A percentile compares a stretch with the other conserved stretches of the same genome.
phyloP scores from a whole-genome alignment of 2,797 vertebrate genomes.

The Scolopax rusticola region DNA sequence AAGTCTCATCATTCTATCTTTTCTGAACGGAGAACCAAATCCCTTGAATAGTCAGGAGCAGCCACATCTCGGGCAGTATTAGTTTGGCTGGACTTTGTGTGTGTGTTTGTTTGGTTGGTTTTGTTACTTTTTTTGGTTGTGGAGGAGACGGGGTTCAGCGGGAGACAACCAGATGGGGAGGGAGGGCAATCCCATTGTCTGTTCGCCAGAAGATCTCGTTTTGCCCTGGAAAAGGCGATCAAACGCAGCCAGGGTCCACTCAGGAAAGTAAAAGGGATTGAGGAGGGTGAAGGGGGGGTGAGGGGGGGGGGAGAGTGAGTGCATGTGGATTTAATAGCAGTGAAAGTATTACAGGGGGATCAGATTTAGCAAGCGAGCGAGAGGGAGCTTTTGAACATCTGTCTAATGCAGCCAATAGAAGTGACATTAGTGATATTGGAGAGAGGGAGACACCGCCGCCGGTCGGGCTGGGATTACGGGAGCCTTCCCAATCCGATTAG shows the following conservation, averaged over 20 bases:
- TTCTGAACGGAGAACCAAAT: not conserved
- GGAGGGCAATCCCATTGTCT: slow-evolving; percentile 7
- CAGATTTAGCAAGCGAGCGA: slow-evolving; percentile 69
- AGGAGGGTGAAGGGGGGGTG: not conserved
- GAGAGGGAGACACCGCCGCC: slow-evolving; percentile 45
- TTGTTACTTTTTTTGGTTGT: not conserved
- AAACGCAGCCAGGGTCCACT: slow-evolving; percentile 26
- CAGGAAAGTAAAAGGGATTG: slow-evolving; percentile 67
- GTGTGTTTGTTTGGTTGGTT: not conserved
- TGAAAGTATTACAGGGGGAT: slow-evolving; percentile 80
- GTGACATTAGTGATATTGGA: slow-evolving; percentile 87
- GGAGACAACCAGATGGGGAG: slow-evolving; percentile 6
- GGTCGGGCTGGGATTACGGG: slow-evolving; percentile 79
- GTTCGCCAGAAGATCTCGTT: slow-evolving; percentile 37
- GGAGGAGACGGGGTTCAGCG: not conserved
- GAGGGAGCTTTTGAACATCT: slow-evolving; percentile 80
- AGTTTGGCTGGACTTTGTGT: not conserved
- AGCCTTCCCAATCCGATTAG: slow-evolving; percentile 82
- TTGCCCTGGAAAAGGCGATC: slow-evolving; percentile 68
- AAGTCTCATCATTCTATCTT: slow-evolving; percentile 21
- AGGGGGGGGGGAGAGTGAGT: not conserved
- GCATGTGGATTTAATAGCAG: slow-evolving; percentile 78
- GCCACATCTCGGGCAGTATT: not conserved
- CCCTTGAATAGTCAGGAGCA: not conserved
- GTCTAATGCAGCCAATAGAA: slow-evolving; percentile 84